phyloP scores from a whole-genome alignment of 2,888 invertebrate genomes.

The Punctoribates punctum region DNA sequence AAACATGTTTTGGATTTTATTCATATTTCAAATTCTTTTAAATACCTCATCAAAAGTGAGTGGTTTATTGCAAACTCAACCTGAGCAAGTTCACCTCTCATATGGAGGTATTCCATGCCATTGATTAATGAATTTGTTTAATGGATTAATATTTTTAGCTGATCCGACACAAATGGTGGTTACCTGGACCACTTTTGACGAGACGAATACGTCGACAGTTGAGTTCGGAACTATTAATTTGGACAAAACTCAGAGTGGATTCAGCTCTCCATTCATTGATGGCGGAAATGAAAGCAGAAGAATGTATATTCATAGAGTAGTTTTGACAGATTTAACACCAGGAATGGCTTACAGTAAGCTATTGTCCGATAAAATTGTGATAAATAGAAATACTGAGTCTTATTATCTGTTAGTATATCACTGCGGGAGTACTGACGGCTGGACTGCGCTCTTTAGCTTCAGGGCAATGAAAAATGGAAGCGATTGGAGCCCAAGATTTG shows the following conservation, averaged over 20 bases:
- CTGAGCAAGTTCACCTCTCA: constrained; percentile 48
- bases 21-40: neutral
- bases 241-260: constrained; percentile 39
- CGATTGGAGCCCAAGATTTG: constrained; percentile 49
- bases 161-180: constrained; percentile 49
- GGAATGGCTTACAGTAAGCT: constrained; percentile 13
- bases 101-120: constrained; percentile 46
- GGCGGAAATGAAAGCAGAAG: constrained; percentile 64
- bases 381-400: too few species aligned
- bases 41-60: neutral
- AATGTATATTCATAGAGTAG: constrained; percentile 69
- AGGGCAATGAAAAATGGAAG: constrained; percentile 49
- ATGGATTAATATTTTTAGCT: neutral
- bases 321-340: neutral
- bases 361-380: neutral
- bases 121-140: neutral
- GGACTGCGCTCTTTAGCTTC: constrained; percentile 52
- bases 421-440: constrained; percentile 49
- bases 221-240: constrained; percentile 48
- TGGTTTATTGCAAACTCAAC: constrained; percentile 25
- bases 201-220: constrained; percentile 48
- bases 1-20: neutral
- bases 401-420: constrained; percentile 47
- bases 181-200: constrained; percentile 50
- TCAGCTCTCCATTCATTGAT: constrained; percentile 62